phyloP scores from a whole-genome alignment of 2,113 vertebrate genomes.

The Nerophis ophidion region DNA sequence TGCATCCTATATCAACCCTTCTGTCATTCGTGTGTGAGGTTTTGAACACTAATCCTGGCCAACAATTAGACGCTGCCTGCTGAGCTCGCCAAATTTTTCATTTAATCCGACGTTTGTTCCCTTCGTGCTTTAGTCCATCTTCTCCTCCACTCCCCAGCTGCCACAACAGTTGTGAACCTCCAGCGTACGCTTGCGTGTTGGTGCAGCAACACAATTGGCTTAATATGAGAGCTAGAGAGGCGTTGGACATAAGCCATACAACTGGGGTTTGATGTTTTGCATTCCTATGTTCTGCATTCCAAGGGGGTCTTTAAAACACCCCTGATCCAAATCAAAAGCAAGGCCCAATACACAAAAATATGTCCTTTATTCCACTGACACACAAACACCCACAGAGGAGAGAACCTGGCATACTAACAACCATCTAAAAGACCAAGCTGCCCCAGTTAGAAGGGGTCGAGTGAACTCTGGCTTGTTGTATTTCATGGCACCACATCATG shows the following conservation, averaged over 20 bases:
- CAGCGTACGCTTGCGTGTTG: not conserved
- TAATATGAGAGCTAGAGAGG: not conserved
- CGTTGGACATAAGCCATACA: slow-evolving; percentile 1
- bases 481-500: slow-evolving; percentile 65
- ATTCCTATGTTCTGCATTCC: slow-evolving; percentile 8
- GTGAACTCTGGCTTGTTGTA: slow-evolving; percentile 61
- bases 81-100: not conserved
- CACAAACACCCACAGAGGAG: slow-evolving; percentile 17
- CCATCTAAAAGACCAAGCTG: slow-evolving; percentile 57
- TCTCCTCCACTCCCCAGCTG: slow-evolving; percentile 4
- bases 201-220: slow-evolving; percentile 7
- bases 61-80: not conserved
- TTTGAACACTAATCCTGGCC: not conserved
- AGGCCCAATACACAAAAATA: slow-evolving; percentile 17
- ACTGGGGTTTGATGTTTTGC: slow-evolving; percentile 6
- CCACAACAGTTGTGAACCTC: slow-evolving; percentile 4
- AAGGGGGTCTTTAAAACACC: not conserved
- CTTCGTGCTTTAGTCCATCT: not conserved
- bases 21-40: not conserved
- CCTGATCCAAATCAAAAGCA: not conserved
- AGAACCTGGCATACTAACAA: slow-evolving; percentile 1
- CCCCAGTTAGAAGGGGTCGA: slow-evolving; percentile 36
- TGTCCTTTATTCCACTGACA: slow-evolving; percentile 18
- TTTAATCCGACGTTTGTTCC: slow-evolving; percentile 1
- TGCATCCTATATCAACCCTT: not conserved